phyloP scores from a whole-genome alignment of 2,797 vertebrate species.

The Serranus cabrilla region DNA sequence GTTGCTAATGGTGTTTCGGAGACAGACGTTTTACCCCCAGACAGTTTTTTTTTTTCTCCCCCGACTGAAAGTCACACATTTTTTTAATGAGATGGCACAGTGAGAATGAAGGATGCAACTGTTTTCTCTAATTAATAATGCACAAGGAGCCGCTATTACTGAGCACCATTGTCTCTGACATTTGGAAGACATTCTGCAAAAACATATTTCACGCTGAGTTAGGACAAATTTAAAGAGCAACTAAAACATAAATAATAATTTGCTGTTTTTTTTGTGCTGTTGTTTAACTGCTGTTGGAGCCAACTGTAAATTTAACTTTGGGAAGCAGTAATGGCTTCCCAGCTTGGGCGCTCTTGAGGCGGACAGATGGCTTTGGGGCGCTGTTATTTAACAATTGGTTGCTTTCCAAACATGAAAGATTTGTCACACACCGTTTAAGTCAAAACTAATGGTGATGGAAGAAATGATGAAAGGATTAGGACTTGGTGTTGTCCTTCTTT shows the following conservation, averaged over 20 bases:
- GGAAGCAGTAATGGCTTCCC: conserved; percentile 70
- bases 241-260: background rate
- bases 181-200: background rate
- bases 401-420: conserved; percentile 48
- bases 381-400: conserved; percentile 44
- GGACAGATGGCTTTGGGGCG: conserved; percentile 58
- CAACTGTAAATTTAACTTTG: conserved; percentile 51
- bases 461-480: conserved; percentile 15
- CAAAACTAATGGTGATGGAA: conserved; percentile 29
- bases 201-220: background rate
- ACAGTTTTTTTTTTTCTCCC: conserved; percentile 20
- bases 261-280: background rate
- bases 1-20: conserved; percentile 60
- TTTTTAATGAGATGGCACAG: conserved; percentile 1
- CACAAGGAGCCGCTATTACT: background rate
- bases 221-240: conserved; percentile 11
- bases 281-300: conserved; percentile 29
- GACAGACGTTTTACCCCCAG: conserved; percentile 44
- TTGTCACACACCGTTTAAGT: conserved; percentile 36
- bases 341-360: conserved; percentile 57
- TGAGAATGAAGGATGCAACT: background rate
- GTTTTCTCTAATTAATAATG: background rate
- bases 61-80: conserved; percentile 24
- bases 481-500: background rate
- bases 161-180: background rate